phyloP scores from a whole-genome alignment of 30 jellyfish, hydroid and myxozoan genomes.

The Hydra vulgaris region DNA sequence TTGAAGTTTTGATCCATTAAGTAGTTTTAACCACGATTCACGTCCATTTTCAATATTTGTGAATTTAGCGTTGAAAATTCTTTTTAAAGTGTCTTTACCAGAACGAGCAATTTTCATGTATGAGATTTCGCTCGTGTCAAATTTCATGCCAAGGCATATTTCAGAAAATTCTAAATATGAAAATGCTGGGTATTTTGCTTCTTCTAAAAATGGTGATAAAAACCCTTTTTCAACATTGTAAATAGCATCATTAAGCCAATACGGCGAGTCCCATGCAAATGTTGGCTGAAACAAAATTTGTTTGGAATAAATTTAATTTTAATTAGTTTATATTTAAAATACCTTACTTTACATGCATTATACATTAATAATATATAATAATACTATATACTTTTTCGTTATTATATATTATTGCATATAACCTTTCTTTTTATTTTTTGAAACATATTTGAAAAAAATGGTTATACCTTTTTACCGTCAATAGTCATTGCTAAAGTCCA shows the following conservation, averaged over 20 bases:
- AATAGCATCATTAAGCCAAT: background rate
- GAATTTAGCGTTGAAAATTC: no score
- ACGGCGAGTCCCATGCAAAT: background rate
- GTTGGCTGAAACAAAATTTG: background rate
- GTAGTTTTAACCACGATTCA: background rate
- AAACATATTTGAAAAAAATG: background rate
- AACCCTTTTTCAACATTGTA: background rate
- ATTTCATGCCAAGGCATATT: background rate
- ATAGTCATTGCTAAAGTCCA: slow-evolving; percentile 31
- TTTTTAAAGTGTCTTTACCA: background rate
- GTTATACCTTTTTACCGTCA: slow-evolving; percentile 21
- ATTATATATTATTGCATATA: no score
- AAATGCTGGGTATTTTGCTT: background rate
- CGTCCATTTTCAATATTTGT: background rate
- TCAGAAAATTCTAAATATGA: background rate
- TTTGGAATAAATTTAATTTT: no score
- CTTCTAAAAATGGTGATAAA: background rate
- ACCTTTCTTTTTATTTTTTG: no score
- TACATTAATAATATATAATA: no score
- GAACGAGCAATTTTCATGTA: background rate
- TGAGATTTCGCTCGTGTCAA: background rate
- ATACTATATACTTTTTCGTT: no score
- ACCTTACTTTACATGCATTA: background rate
- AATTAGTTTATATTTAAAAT: background rate
- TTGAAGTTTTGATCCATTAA: background rate